Evolutionary conservation across 2,113 vertebrate genomes (phyloP).

Genomic region (Siphamia tubifer): DNA sequence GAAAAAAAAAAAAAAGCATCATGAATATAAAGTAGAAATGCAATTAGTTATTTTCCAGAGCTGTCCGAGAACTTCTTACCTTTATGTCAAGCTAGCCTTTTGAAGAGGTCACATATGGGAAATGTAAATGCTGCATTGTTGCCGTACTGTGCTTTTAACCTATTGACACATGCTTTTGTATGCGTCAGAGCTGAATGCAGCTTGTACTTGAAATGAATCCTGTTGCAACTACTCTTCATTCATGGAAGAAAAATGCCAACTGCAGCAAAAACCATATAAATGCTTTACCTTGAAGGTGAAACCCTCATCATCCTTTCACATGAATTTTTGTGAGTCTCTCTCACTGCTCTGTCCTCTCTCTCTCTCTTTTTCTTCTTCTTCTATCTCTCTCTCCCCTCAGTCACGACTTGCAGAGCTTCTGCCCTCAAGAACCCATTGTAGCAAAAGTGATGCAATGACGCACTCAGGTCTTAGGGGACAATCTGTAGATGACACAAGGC

Average conservation of each 20-base stretch:
- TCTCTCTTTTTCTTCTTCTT: background rate
- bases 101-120: constrained; percentile 17
- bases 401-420: constrained; percentile 20
- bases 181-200: constrained; percentile 24
- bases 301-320: background rate
- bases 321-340: background rate
- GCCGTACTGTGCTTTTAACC: constrained; percentile 12
- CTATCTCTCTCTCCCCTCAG: constrained; percentile 18
- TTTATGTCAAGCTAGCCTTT: constrained; percentile 7
- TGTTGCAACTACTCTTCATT: constrained; percentile 1
- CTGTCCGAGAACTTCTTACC: background rate
- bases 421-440: constrained; percentile 24
- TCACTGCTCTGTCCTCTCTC: background rate
- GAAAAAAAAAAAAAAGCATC: background rate
- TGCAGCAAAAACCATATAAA: constrained; percentile 1
- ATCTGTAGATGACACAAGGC: background rate
- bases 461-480: constrained; percentile 20
- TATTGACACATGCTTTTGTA: background rate
- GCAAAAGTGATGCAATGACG: constrained; percentile 34
- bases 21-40: background rate
- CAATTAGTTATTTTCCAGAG: background rate
- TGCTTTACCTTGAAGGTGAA: constrained; percentile 45
- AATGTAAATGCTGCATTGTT: constrained; percentile 3
- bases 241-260: background rate
- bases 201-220: constrained; percentile 18